Base-by-base conservation (phyloP, 2,113 vertebrate species). In the Solenodon paradoxus region DNA sequence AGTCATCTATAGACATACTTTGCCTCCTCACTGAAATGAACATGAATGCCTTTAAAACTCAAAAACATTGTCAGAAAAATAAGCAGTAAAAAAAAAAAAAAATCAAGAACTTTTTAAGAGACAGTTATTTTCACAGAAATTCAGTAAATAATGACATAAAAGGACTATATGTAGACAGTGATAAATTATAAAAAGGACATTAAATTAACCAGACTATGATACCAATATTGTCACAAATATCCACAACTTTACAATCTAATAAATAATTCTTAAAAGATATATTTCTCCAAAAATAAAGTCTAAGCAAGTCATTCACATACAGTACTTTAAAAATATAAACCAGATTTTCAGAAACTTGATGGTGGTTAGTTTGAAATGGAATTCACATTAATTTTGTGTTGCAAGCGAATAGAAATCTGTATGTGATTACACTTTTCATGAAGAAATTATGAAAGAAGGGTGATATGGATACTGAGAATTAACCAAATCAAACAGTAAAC, bases 271-370 rank as follows among this genome's bases (percentile, higher is more conserved):
- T 55, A 30, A 69, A 95, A 93, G 42, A 79, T 49, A 32, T 86
- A 4, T 0, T 20, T 82, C 93, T 69, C 53, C 45, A 91, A 96
- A 97, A 80, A 87, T 87, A 68, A 95, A 96, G 95, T 68, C 3
- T 20, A 94, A 75, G n/a, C 17, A 63, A 92, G 13, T 32, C 68
- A 94, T 26, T 55, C 51, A 71, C 6, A 82, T 1, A 96, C 13
- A 96, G 11, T 66, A 75, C 30, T 92, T 79, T 88, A 92, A 97
- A 97, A 92, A 94, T 53, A 95, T 30, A 95, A 97, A 94, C 77
- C 90, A 96, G 74, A 96, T 81, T 96, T 95, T 55, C 69, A 95
- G 69, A 95, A 94, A 95, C 45, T 71, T 80, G n/a, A 93, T 79
- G 35, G 35, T 85, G 61, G 38, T 94, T 81, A 84, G 71, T 66